Evolutionary conservation across 2,797 vertebrate species (phyloP), one percentile per base, ranked within the genome.

Genomic region (Onychomys arenicola): DNA sequence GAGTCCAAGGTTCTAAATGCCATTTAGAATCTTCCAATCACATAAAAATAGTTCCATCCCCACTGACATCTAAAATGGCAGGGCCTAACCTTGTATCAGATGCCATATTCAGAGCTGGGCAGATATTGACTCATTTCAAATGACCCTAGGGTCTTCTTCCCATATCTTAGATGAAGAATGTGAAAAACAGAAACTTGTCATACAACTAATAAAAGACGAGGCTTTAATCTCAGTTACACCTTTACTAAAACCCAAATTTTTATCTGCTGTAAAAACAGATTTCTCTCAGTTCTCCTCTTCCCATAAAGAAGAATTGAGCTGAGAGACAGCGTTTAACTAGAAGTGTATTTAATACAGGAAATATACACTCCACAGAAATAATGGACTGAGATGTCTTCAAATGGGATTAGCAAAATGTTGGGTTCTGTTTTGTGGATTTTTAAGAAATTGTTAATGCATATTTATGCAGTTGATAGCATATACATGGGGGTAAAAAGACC

Each of bases 171-270:
- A 27, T 89, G 32, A 67, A 40, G 4, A 89, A 86, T 65, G 6
- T 6, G 29, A 88, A 29, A 84, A 67, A 83, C 32, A 81, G 34
- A 83, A 78, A 67, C 32, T 77, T 3, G 34, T 23, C 23, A 27
- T 21, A 40, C 11, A 83, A n/a, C 87, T 69, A 63, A 49, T 83
- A 94, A 92, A 29, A 61, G 8, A 21, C 16, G 32, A 73, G 55
- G 37, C 57, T 80, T 92, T 25, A 90, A 61, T 75, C 13, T 95
- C 57, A 46, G 9, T 73, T 82, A 40, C 14, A 13, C n/a, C 40
- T 59, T 93, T 94, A 17, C 92, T 49, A 57, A 94, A 90, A 78
- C 43, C 57, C 73, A 91, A 52, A 49, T 85, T 40, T 25, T 25
- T 75, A 46, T 43, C 55, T 61, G n/a, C 57, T 43, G 32, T 19